A percentile compares a stretch with the other conserved stretches of the same genome.
These are phyloP conservation scores for Altica lythri DNA, from an alignment of 2,888 invertebrate species.

Conservation along the genomic window DNA sequence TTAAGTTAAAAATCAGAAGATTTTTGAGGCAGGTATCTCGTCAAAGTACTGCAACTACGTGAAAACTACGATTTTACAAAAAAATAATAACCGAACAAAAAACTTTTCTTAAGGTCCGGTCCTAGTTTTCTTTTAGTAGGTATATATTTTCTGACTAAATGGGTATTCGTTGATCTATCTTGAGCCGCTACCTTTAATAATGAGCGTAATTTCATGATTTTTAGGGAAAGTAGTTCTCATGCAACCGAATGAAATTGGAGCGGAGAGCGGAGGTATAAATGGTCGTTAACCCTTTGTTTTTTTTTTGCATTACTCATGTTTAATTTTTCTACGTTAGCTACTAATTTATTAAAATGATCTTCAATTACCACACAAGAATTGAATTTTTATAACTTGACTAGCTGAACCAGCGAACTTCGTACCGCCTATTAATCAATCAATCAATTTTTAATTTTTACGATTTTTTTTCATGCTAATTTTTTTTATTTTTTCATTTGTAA, in stretches of 20 bases:
- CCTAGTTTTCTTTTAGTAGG: constrained; percentile 18
- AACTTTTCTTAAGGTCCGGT: background rate
- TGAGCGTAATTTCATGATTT: constrained; percentile 29
- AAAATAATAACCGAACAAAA: background rate
- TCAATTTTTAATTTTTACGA: too few species aligned
- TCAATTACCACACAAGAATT: background rate
- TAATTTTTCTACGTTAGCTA: background rate
- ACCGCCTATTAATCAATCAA: too few species aligned
- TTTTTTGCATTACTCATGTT: constrained; percentile 13
- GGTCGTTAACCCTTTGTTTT: constrained; percentile 23
- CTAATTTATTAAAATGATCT: constrained; percentile 2
- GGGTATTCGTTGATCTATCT: constrained; percentile 27
- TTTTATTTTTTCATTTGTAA: too few species aligned
- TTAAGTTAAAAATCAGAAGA: too few species aligned
- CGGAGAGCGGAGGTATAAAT: too few species aligned
- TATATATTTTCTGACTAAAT: constrained; percentile 28
- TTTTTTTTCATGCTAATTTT: too few species aligned
- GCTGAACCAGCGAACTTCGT: too few species aligned
- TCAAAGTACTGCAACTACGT: too few species aligned
- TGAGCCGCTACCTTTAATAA: constrained; percentile 26
- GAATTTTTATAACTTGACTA: too few species aligned
- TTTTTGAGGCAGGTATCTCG: too few species aligned
- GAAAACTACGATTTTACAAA: too few species aligned
- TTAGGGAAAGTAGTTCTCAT: constrained; percentile 27
- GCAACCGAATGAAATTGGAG: constrained; percentile 27